A percentile compares a stretch with the other conserved stretches of the same genome.
Conservation (phyloP, 1,140 invertebrate genomes). For the Drosophila elegans region DNA sequence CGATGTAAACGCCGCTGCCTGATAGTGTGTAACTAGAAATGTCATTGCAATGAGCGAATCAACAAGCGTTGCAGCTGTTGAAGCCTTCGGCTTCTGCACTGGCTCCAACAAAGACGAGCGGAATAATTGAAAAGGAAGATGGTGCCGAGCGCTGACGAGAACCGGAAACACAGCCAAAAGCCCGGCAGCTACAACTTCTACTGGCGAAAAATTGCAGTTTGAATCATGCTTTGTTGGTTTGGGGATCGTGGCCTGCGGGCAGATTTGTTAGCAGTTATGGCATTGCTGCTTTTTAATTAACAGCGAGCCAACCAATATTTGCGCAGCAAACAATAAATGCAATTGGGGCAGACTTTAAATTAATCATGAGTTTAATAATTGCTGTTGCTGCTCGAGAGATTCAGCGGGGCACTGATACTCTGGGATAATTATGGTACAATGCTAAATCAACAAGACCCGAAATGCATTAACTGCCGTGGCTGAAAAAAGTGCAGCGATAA, state of each 20-base stretch:
- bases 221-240: background rate
- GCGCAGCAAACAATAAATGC: slow-evolving; percentile 29
- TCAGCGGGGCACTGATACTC: background rate
- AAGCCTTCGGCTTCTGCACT: slow-evolving; percentile 17
- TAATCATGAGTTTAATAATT: slow-evolving; percentile 6
- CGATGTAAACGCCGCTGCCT: slow-evolving; percentile 68
- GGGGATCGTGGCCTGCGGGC: slow-evolving; percentile 7
- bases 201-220: slow-evolving; percentile 34
- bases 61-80: slow-evolving; percentile 29
- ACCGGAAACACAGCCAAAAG: slow-evolving; percentile 68
- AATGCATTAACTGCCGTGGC: slow-evolving; percentile 33
- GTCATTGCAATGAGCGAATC: slow-evolving; percentile 60
- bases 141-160: slow-evolving; percentile 55
- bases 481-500: slow-evolving; percentile 42
- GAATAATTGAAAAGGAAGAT: slow-evolving; percentile 80
- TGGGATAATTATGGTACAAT: slow-evolving; percentile 26
- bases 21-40: slow-evolving; percentile 74
- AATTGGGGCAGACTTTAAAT: slow-evolving; percentile 19
- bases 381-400: slow-evolving; percentile 12
- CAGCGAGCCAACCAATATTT: slow-evolving; percentile 44
- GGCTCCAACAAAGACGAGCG: slow-evolving; percentile 22
- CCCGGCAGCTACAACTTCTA: slow-evolving; percentile 41
- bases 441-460: slow-evolving; percentile 36
- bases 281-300: slow-evolving; percentile 55
- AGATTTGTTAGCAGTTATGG: slow-evolving; percentile 39